Conservation (phyloP, 2,888 invertebrate genomes). For the Polymixis lichenea region DNA sequence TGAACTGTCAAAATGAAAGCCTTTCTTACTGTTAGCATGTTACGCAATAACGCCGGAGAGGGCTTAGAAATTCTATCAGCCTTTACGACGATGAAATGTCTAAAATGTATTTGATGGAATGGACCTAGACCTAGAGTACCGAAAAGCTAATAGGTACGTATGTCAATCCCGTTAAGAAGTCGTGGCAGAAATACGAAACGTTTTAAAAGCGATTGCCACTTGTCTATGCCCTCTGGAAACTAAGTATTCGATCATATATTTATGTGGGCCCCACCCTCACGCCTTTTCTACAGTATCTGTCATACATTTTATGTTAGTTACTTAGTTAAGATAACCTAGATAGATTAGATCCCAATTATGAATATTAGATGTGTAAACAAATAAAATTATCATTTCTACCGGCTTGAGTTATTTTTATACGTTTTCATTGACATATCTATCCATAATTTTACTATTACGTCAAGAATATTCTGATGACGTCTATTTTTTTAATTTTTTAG, state of each 20-base stretch:
- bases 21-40: too few species aligned
- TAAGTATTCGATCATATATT: background rate
- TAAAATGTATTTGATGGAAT: background rate
- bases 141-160: too few species aligned
- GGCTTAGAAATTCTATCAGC: too few species aligned
- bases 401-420: background rate
- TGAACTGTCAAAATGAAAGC: too few species aligned
- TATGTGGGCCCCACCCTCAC: background rate
- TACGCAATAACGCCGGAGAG: too few species aligned
- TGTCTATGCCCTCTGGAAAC: background rate
- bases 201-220: background rate
- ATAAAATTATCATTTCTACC: background rate
- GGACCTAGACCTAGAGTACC: too few species aligned
- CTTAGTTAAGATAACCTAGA: background rate
- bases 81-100: too few species aligned
- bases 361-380: background rate
- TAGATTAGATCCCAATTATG: background rate
- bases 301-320: background rate
- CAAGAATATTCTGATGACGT: slow-evolving; percentile 20
- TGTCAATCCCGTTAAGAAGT: too few species aligned
- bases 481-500: background rate
- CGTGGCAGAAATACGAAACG: too few species aligned
- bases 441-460: slow-evolving; percentile 4
- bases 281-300: background rate
- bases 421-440: slow-evolving; percentile 15